Base-by-base conservation (phyloP, 2,113 vertebrate species). In the Cyprinodon variegatus region DNA sequence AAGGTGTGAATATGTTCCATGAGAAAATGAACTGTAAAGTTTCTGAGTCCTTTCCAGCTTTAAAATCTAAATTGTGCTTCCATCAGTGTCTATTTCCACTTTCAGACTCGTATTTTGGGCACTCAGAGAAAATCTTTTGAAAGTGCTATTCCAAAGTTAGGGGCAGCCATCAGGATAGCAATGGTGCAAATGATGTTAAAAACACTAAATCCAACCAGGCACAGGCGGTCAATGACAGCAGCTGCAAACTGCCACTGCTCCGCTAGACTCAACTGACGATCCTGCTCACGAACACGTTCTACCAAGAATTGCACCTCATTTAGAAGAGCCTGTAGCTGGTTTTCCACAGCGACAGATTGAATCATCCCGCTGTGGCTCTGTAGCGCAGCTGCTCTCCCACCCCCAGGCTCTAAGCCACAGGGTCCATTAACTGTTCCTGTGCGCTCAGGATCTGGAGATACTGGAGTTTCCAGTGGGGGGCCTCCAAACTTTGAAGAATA, bases 151-250 rank as follows among this genome's bases (percentile, higher is more conserved):
- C 91, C 94, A 78, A 95, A 95, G 83, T 95, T 95, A 66, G 95
- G 95, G 2, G 95, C 95, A 11, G 94, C 93, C 94, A 95, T 94
- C 70, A 95, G 94, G 74, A 95, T 95, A 43, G 94, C 93, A n/a
- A 95, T 94, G 69, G 95, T 95, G 43, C 94, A 95, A 83, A 95
- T 93, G 80, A 95, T 94, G 91, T 95, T 95, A 85, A 95, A 95
- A 72, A 95, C 88, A 8, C 94, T 94, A 89, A 95, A 95, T 45
- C 93, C 94, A 57, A 95, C 90, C 73, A 95, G 88, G 72, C 94
- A 95, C 64, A 95, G 85, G 11, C 95, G 93, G 79, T 95, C 95
- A 3, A 95, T 93, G 72, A 95, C 94, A 0, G 94, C 93, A 0
- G 94, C 94, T 0, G 95, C 95, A 53, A 95, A 95, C 90, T 94